Evolutionary conservation across 1,140 invertebrate species (phyloP), one percentile per base, ranked within the genome.

Genomic region (Neuroterus valhalla): DNA sequence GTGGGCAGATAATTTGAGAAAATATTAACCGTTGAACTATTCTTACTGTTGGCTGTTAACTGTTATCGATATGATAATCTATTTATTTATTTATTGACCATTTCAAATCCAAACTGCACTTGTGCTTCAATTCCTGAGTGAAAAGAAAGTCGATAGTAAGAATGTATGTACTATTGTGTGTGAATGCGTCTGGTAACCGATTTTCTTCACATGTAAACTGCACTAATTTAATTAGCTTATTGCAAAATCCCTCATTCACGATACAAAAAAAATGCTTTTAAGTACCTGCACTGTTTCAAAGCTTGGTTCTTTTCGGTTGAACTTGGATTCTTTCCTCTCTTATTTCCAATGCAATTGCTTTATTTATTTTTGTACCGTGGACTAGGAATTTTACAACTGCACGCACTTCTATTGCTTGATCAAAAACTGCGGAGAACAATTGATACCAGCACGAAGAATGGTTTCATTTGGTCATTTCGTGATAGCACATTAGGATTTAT

Each of bases 191-290:
- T 62, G 55, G 2, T 3, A 38, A 62, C 31, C 23, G 14, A n/a
- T 31, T 62, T 31, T 62, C 48, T 62, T 62, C 55, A 31, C 31
- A 38, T n/a, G 23, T 62, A 62, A 62, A 62, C n/a, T 62, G 26
- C 52, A 38, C 52, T 62, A 62, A 62, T 62, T 62, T 62, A 12
- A 62, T 62, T 62, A 62, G 55, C 23, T 38, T 14, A 26, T 26
- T 31, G 5, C 31, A 62, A 62, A 11, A n/a, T 31, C n/a, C 31
- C 31, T 23, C 12, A 23, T 31, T 21, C 52, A 55, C 26, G 52
- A 11, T n/a, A 38, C 14, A n/a, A 31, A 12, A 23, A 1, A 14
- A 15, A 31, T 62, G 55, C 26, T 62, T 62, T 31, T n/a, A 62
- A 62, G n/a, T n/a, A n/a, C n/a, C 23, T 62, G 31, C 1, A 15